These are phyloP conservation scores for Entomobrya multifasciata DNA, from an alignment of 2,888 invertebrate genomes.

Conservation along the genomic window DNA sequence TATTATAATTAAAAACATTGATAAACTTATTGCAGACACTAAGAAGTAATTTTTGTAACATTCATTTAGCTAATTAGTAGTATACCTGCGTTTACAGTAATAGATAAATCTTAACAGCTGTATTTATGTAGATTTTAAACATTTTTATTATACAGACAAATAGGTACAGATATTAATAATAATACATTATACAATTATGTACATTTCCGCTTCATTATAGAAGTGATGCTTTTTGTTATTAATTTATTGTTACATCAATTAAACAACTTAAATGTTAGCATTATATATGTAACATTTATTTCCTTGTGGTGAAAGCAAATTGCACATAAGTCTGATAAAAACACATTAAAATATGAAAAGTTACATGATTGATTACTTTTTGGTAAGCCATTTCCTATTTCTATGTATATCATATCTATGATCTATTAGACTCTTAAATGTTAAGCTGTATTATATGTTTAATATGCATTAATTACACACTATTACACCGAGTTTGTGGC, in stretches of 20 bases:
- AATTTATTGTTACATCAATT: too few species aligned
- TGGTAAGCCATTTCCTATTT: neutral
- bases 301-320: slow-evolving; percentile 7
- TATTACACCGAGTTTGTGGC: neutral
- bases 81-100: too few species aligned
- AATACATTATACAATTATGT: neutral
- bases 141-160: too few species aligned
- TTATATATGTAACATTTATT: neutral
- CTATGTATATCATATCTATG: neutral
- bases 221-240: too few species aligned
- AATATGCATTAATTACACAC: too few species aligned
- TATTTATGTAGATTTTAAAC: too few species aligned
- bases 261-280: neutral
- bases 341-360: neutral
- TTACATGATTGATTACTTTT: slow-evolving; percentile 21
- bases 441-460: too few species aligned
- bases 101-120: too few species aligned
- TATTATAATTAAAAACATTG: neutral
- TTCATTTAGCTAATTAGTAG: too few species aligned
- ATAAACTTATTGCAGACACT: neutral
- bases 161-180: too few species aligned
- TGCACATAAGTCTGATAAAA: neutral
- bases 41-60: neutral
- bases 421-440: too few species aligned
- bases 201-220: neutral